phyloP scores from a whole-genome alignment of 2,888 invertebrate species.

The Phengaris arion region DNA sequence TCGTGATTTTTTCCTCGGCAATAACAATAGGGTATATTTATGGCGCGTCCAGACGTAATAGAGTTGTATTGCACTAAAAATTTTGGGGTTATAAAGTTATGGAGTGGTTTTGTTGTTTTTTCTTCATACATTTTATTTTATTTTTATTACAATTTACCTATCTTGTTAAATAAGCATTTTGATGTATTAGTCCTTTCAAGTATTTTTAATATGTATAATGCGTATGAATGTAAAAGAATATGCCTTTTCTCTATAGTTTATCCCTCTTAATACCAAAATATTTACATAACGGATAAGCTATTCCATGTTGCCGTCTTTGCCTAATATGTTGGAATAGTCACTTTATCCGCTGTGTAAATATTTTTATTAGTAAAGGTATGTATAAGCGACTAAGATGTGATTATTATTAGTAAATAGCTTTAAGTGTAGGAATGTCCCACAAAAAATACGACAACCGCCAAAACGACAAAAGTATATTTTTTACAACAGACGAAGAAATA shows the following conservation, averaged over 20 bases:
- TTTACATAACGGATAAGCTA: neutral
- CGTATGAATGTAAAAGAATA: neutral
- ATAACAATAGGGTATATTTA: conserved; percentile 68
- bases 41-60: conserved; percentile 42
- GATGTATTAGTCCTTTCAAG: too few relatives aligned
- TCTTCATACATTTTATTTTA: neutral
- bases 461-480: conserved; percentile 45
- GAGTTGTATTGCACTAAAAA: conserved; percentile 28
- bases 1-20: conserved; percentile 44
- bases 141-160: too few relatives aligned
- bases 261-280: neutral
- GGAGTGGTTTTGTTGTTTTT: conserved; percentile 1
- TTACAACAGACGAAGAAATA: conserved; percentile 58
- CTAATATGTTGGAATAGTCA: too few relatives aligned
- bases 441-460: conserved; percentile 72
- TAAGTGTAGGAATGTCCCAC: neutral
- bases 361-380: too few relatives aligned
- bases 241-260: neutral
- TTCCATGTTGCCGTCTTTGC: too few relatives aligned
- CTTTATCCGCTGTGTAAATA: too few relatives aligned
- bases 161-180: too few relatives aligned
- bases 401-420: neutral
- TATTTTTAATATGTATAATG: too few relatives aligned
- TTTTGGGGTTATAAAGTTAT: neutral
- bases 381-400: too few relatives aligned